Evolutionary conservation across 2,113 vertebrate genomes (phyloP), one percentile per base, ranked within the genome.

Genomic region (Pimephales promelas): DNA sequence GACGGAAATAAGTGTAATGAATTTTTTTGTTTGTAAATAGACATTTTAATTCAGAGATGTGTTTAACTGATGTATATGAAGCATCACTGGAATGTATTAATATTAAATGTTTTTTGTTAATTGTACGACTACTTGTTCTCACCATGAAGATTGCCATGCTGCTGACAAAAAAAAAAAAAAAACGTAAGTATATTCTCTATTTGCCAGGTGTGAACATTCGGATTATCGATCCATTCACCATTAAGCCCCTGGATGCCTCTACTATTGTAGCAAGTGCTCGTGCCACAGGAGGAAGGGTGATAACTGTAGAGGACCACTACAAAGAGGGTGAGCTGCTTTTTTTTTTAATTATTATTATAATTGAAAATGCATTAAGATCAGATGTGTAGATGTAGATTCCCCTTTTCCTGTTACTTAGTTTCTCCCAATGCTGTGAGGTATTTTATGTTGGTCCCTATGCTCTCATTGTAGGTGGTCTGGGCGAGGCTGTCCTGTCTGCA

Each of bases 241-340:
- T 98, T 88, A 97, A 97, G 83, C 95, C 95, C 2, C 89, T 96
- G 91, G 96, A 97, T 90, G 94, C 93, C 0, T 34, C 86, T 8
- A 96, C 95, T 56, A 95, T 97, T 82, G 83, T 96, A 82, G 74
- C 89, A 47, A 95, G 86, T 87, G 96, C 95, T 40, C 92, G 87
- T 89, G 94, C 92, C 76, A 97, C 96, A 16, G 89, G 93, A 0
- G 94, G 95, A 7, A 90, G 74, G 22, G 90, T 96, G 71, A 94
- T 97, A 89, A 97, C 95, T 0, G 96, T 97, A 43, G 96, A 97
- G 88, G 96, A 97, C 88, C 96, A 96, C 88, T 96, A 95, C 88
- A 94, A 88, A 88, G 96, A 98, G 87, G 96, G 96, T 96, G 73
- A 26, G 84, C 7, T 47, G 24, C 52, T 62, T 43, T 13, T 70